phyloP scores from a whole-genome alignment of 2,888 invertebrate genomes.

The Tetragonisca angustula region DNA sequence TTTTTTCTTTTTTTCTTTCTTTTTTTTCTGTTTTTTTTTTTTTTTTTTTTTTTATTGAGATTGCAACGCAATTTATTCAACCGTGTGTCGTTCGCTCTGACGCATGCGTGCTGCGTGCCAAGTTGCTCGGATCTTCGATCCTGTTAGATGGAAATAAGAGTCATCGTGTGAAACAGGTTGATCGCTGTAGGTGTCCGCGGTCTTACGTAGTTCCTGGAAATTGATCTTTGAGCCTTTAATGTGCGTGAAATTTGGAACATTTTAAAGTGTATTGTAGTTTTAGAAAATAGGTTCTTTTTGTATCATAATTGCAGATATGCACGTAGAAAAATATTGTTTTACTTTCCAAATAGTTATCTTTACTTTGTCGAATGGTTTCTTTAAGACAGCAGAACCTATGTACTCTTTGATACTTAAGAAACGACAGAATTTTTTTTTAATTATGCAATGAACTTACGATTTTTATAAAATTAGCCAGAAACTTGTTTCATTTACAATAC shows the following conservation, averaged over 20 bases:
- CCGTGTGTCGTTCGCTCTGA: conserved; percentile 8
- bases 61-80: conserved; percentile 23
- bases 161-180: neutral
- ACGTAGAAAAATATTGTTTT: too few species aligned
- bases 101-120: conserved; percentile 7
- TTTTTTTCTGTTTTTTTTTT: neutral
- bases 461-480: too few species aligned
- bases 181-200: neutral
- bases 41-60: neutral
- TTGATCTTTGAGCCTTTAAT: neutral
- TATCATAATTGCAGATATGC: neutral
- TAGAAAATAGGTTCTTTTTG: neutral
- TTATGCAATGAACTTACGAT: neutral
- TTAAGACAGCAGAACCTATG: too few species aligned
- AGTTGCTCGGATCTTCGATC: neutral
- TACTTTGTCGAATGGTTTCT: too few species aligned
- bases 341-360: too few species aligned
- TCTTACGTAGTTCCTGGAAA: neutral
- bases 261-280: neutral
- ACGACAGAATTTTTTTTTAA: neutral
- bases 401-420: too few species aligned
- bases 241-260: neutral
- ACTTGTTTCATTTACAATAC: too few species aligned
- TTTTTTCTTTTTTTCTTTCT: too few species aligned
- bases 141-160: neutral